These are phyloP conservation scores for Micoletzkya japonica DNA, from an alignment of 2,888 invertebrate species.

Conservation along the genomic window DNA sequence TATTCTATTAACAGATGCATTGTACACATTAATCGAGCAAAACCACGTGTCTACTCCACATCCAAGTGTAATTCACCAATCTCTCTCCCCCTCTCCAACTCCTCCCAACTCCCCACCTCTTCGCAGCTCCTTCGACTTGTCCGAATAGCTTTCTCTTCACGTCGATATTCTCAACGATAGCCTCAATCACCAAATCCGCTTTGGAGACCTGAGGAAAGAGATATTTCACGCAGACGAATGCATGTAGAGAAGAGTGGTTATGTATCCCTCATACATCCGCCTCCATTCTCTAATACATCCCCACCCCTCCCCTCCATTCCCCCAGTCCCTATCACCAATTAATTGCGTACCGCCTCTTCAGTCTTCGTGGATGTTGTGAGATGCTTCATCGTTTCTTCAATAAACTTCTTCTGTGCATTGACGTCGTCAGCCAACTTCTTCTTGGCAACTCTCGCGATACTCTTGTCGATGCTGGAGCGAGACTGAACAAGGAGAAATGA, in stretches of 20 bases:
- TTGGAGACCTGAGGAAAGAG: not conserved
- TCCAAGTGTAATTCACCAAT: too few species aligned
- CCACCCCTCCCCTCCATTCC: too few species aligned
- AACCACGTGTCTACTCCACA: too few species aligned
- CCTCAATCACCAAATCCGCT: conserved; percentile 81
- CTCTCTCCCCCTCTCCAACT: too few species aligned
- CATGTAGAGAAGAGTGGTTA: not conserved
- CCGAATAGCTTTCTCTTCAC: conserved; percentile 79
- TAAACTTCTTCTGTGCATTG: conserved; percentile 72
- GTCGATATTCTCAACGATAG: conserved; percentile 81
- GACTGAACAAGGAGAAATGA: conserved; percentile 3
- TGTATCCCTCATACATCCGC: not conserved
- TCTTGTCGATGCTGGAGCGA: conserved; percentile 71
- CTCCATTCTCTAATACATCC: too few species aligned
- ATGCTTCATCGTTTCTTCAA: conserved; percentile 72
- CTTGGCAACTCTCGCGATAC: conserved; percentile 78
- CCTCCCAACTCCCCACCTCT: conserved; percentile 58
- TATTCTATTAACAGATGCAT: too few species aligned
- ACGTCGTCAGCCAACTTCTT: conserved; percentile 71
- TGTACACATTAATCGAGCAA: too few species aligned
- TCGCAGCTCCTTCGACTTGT: conserved; percentile 73
- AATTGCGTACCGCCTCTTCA: conserved; percentile 71
- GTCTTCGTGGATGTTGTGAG: conserved; percentile 74
- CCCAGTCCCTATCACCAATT: too few species aligned
- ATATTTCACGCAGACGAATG: not conserved